Base-by-base conservation (phyloP, 2,888 invertebrate species). In the Lagria hirta region DNA sequence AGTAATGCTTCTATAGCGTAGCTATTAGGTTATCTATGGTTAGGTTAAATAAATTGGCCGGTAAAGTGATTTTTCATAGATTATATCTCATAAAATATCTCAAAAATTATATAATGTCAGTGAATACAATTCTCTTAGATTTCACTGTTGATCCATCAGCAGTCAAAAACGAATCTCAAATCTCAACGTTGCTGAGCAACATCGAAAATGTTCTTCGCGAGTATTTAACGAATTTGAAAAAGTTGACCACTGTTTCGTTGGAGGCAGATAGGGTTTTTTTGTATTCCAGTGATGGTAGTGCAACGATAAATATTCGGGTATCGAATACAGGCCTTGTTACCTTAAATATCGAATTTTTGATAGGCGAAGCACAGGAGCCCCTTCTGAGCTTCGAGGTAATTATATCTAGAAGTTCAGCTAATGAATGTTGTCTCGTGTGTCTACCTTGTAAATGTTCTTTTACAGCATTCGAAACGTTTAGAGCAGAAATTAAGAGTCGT, bases 331-430 rank as follows among this genome's bases (percentile, higher is more conserved):
- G 90, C 40, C 74, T 89, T 54, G 77, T 90, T 42, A 88, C 89
- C 20, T 75, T 90, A 55, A 90, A 88, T 68, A 81, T 90, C 62
- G 91, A 91, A 66, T 90, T 87, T 73, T 89, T 81, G 68, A 82
- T 85, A 66, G 82, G 78, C 46, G 85, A 87, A 42, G 80, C 80
- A 50, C 85, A 86, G 62, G 83, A 84, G 52, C 82, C 85, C 21
- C 66, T 86, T 46, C 74, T 90, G 59, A 80, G 78, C 55, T 84
- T 84, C 71, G 88, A 90, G 82, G 90, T 90, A 81, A 73, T n/a
- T n/a, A n/a, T n/a, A n/a, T n/a, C n/a, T n/a, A n/a, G 12, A 10
- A n/a, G n/a, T n/a, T n/a, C n/a, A n/a, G n/a, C n/a, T 7, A 26
- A n/a, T 12, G 20, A 15, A n/a, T n/a, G n/a, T n/a, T n/a, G n/a